A percentile compares a stretch with the other conserved stretches of the same genome.
Evolutionary conservation across 2,888 invertebrate species (phyloP).

Genomic region (Acanthoscelides obtectus): DNA sequence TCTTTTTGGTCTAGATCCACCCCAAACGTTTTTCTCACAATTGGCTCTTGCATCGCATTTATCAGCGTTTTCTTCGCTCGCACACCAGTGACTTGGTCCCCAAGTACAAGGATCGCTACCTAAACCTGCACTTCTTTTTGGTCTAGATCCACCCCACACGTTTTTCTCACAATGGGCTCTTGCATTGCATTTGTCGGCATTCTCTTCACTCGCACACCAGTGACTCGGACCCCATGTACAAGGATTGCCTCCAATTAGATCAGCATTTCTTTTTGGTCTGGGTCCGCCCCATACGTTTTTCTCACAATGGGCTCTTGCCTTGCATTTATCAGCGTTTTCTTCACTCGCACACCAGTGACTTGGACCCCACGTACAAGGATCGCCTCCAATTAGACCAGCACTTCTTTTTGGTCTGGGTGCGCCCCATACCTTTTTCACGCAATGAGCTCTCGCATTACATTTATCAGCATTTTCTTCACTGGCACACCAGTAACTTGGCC

Average conservation of each 20-base stretch:
- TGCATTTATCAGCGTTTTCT: not conserved
- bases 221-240: slow-evolving; percentile 74
- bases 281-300: not conserved
- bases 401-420: not conserved
- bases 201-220: slow-evolving; percentile 61
- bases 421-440: not conserved
- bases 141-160: not conserved
- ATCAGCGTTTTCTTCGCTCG: not conserved
- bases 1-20: not conserved
- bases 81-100: not conserved
- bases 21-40: not conserved
- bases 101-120: not conserved
- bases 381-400: not conserved
- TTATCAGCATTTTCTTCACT: not conserved
- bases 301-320: not conserved
- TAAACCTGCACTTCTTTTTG: not conserved
- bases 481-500: not conserved
- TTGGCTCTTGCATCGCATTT: not conserved
- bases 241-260: slow-evolving; percentile 49
- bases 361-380: not conserved
- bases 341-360: not conserved
- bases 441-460: not conserved
- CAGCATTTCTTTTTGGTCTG: not conserved
- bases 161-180: not conserved
- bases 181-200: slow-evolving; percentile 42